Evolutionary conservation across 2,888 invertebrate species (phyloP), one percentile per base, ranked within the genome.

Genomic region (Aethes cnicana): DNA sequence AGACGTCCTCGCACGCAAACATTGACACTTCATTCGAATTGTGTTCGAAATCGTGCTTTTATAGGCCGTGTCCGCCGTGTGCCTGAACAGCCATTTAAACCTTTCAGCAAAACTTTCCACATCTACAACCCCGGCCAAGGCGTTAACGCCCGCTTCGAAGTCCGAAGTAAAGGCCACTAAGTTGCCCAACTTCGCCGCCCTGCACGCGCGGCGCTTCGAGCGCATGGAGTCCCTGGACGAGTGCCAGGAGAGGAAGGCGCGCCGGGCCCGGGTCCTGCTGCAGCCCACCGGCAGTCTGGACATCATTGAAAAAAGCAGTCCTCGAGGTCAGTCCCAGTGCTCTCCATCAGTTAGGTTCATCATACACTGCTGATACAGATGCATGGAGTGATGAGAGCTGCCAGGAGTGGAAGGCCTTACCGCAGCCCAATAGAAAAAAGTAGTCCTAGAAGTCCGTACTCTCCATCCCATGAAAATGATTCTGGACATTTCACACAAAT

Each of bases 151-250:
- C 0, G 37, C 58, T 4, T 56, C 68, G 0, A 72, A 67, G 42
- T 49, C 66, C 1, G 62, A 63, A 3, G 53, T 55, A n/a, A 59
- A 56, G 20, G 44, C 41, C 35, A 91, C 84, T 3, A 92, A 92
- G 77, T 74, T 93, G 69, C 95, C 95, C 0, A 92, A 95, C 79
- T 95, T 95, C 72, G 90, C 92, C 0, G 91, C 92, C 3, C 88
- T 95, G 43, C 95, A 95, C 67, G 88, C 92, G 70, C 91, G 89
- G 63, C 88, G 91, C 44, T 94, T 93, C 65, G 88, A 88, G 18
- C 91, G 91, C 77, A 93, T 94, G 92, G 94, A 94, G 80, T 93
- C 93, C 8, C 69, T 95, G 9, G 77, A 89, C 30, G 93, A 94
- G 65, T 91, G 92, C 66, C 86, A 92, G 69, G 69, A 77, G 66